Percentiles rank a stretch among this genome's conserved stretches.
These are phyloP conservation scores for Paramormyrops kingsleyae DNA, from an alignment of 2,113 vertebrate species.

Conservation along the genomic window DNA sequence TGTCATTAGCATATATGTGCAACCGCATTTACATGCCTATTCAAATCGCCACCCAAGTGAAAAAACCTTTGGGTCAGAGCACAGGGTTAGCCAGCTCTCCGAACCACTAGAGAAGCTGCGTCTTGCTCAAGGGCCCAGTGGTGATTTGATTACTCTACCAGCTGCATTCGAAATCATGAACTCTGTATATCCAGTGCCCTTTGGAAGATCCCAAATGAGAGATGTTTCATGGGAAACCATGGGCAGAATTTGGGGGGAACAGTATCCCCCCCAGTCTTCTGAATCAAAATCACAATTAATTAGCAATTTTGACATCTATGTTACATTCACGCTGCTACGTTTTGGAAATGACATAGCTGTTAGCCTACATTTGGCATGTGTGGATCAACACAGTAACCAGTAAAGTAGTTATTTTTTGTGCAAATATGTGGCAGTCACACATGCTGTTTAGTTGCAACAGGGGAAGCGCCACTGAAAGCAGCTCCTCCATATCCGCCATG, in stretches of 20 bases:
- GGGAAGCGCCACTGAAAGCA: neutral
- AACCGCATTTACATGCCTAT: neutral
- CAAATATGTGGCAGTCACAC: neutral
- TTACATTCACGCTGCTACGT: neutral
- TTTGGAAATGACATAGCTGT: neutral
- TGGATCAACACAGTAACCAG: neutral
- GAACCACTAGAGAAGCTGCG: neutral
- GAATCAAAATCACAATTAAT: neutral
- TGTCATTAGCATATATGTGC: neutral
- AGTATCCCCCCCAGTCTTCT: neutral
- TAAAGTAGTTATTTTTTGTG: neutral
- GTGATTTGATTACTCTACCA: neutral
- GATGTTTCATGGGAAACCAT: neutral
- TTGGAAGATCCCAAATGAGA: neutral
- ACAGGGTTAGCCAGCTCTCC: neutral
- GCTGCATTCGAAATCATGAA: neutral
- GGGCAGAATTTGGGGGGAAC: neutral
- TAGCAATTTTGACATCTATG: neutral
- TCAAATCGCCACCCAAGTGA: neutral
- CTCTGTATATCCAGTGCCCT: neutral
- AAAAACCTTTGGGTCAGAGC: neutral
- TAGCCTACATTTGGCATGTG: neutral
- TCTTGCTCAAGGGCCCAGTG: neutral
- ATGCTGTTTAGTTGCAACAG: neutral
- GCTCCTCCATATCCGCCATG: neutral